These are phyloP conservation scores for Galaxias olidus DNA, from an alignment of 2,797 vertebrate species.

Conservation along the genomic window DNA sequence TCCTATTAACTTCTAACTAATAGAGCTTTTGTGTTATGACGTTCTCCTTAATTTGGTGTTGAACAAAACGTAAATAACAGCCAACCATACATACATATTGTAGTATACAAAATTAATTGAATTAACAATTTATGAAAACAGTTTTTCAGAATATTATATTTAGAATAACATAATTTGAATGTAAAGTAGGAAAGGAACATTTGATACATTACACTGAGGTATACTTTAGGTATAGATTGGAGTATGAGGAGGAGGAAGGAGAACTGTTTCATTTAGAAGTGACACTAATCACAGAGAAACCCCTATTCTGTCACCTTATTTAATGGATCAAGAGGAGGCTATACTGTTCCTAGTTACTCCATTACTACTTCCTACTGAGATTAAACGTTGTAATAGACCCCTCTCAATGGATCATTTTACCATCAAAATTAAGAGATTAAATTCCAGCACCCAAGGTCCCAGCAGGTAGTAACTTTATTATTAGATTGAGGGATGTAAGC, in stretches of 20 bases:
- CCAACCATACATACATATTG: slow-evolving; percentile 12
- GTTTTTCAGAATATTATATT: too few relatives aligned
- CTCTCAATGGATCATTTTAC: slow-evolving; percentile 58
- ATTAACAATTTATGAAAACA: slow-evolving; percentile 14
- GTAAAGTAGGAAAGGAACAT: too few relatives aligned
- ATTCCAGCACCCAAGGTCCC: slow-evolving; percentile 43
- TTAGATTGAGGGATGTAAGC: slow-evolving; percentile 50
- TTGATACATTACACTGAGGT: too few relatives aligned
- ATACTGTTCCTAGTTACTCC: slow-evolving; percentile 51
- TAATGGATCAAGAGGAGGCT: slow-evolving; percentile 19
- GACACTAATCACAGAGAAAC: not conserved
- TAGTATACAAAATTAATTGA: slow-evolving; percentile 31
- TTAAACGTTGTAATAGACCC: slow-evolving; percentile 57
- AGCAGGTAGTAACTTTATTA: slow-evolving; percentile 23
- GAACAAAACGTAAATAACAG: slow-evolving; percentile 27
- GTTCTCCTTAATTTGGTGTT: slow-evolving; percentile 32
- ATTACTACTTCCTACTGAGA: slow-evolving; percentile 58
- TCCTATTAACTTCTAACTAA: slow-evolving; percentile 36
- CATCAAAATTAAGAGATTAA: slow-evolving; percentile 55
- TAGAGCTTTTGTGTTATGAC: slow-evolving; percentile 14
- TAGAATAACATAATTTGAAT: too few relatives aligned
- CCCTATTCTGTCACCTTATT: too few relatives aligned
- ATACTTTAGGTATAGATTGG: too few relatives aligned
- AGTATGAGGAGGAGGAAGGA: too few relatives aligned
- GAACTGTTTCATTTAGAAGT: slow-evolving; percentile 33